phyloP scores from a whole-genome alignment of 2,113 vertebrate genomes.

The Fregata magnificens region DNA sequence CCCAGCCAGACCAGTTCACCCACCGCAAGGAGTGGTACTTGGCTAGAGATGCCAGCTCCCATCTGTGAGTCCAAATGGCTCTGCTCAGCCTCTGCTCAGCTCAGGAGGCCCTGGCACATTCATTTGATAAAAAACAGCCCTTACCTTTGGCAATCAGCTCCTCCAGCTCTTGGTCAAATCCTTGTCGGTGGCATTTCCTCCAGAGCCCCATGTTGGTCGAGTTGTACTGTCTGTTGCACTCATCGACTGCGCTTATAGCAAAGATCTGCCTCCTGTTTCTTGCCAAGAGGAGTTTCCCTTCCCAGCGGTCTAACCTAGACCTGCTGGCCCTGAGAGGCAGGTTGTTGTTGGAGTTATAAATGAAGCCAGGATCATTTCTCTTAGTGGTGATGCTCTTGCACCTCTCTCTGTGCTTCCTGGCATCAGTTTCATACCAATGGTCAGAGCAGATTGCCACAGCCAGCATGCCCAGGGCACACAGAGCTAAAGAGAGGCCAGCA shows the following conservation, averaged over 20 bases:
- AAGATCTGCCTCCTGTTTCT: slow-evolving; percentile 95
- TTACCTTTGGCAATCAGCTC: slow-evolving; percentile 95
- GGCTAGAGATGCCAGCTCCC: background rate
- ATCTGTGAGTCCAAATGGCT: background rate
- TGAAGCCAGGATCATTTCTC: slow-evolving; percentile 96
- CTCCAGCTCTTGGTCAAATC: slow-evolving; percentile 92
- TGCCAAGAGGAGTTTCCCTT: slow-evolving; percentile 89
- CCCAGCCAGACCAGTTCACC: background rate
- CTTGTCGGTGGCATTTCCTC: slow-evolving; percentile 93
- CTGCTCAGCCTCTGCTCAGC: background rate
- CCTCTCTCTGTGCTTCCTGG: slow-evolving; percentile 92
- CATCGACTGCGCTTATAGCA: slow-evolving; percentile 93
- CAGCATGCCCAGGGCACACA: slow-evolving; percentile 97
- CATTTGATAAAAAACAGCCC: background rate
- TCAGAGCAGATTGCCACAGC: slow-evolving; percentile 98
- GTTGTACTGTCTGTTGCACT: slow-evolving; percentile 96
- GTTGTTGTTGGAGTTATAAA: slow-evolving; percentile 99
- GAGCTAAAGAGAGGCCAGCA: slow-evolving; percentile 94
- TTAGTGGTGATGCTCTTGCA: slow-evolving; percentile 95
- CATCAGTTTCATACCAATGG: slow-evolving; percentile 99
- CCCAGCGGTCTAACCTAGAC: slow-evolving; percentile 88
- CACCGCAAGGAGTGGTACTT: background rate
- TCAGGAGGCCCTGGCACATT: background rate
- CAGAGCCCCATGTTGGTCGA: slow-evolving; percentile 99
- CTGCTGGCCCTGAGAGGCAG: slow-evolving; percentile 92